Evolutionary conservation across 2,797 vertebrate genomes (phyloP).

Genomic region (Sebastes hubbsi): DNA sequence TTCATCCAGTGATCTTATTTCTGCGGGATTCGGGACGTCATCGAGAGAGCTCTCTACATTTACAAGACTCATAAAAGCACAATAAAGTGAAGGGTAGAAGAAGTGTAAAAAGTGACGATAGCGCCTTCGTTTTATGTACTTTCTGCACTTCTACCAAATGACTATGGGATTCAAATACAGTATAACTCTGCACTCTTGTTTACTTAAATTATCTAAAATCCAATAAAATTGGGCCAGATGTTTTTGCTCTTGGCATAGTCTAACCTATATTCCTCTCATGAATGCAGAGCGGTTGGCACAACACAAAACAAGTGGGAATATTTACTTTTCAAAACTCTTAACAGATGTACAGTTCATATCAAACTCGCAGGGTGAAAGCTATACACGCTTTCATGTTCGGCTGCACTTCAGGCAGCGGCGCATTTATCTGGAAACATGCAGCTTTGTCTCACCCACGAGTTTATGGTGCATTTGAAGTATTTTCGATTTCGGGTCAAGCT

Average conservation of each 20-base stretch:
- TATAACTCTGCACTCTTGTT: constrained; percentile 12
- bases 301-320: constrained; percentile 15
- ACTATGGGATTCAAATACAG: constrained; percentile 1
- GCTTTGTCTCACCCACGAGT: constrained; percentile 30
- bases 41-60: constrained; percentile 26
- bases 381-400: not conserved
- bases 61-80: constrained; percentile 45
- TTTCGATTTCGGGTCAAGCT: constrained; percentile 50
- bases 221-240: constrained; percentile 40
- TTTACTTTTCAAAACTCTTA: constrained; percentile 12
- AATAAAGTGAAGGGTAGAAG: constrained; percentile 20
- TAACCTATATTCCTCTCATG: constrained; percentile 38
- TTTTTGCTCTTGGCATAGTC: constrained; percentile 29
- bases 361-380: constrained; percentile 6
- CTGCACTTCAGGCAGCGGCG: constrained; percentile 13
- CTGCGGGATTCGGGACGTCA: constrained; percentile 25
- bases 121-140: constrained; percentile 26
- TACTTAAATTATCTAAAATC: constrained; percentile 35
- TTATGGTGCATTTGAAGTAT: constrained; percentile 37
- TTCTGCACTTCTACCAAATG: constrained; percentile 3
- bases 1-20: constrained; percentile 57
- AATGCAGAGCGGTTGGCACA: not conserved
- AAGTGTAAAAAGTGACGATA: constrained; percentile 12
- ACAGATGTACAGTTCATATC: constrained; percentile 12
- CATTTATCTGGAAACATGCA: constrained; percentile 24